Evolutionary conservation across 1,140 invertebrate genomes (phyloP).

Genomic region (Diprion similis): DNA sequence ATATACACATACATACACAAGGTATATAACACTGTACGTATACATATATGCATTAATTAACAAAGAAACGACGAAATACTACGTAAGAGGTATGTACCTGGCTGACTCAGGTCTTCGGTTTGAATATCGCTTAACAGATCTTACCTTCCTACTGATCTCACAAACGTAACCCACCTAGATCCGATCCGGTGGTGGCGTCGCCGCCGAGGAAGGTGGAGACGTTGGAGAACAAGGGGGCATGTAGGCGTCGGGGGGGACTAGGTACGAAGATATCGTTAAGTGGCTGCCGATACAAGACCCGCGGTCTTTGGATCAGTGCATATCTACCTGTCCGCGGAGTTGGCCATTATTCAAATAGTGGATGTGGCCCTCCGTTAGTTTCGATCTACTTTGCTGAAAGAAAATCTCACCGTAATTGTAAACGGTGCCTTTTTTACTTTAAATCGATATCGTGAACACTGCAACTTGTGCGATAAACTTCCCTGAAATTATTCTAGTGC

Average conservation of each 20-base stretch:
- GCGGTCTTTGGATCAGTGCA: slow-evolving; percentile 43
- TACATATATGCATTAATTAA: too few relatives aligned
- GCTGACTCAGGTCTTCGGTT: too few relatives aligned
- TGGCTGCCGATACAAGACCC: slow-evolving; percentile 47
- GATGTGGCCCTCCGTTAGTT: neutral
- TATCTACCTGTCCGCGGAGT: slow-evolving; percentile 39
- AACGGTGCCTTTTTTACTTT: neutral
- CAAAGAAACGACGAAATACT: too few relatives aligned
- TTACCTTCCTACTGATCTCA: neutral
- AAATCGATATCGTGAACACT: too few relatives aligned
- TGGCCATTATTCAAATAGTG: neutral
- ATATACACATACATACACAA: too few relatives aligned
- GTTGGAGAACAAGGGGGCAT: neutral
- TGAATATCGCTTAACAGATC: too few relatives aligned
- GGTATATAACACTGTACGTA: too few relatives aligned
- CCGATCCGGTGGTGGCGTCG: neutral
- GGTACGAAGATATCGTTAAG: slow-evolving; percentile 56
- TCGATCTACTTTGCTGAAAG: neutral
- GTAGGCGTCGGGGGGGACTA: slow-evolving; percentile 24
- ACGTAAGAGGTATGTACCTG: too few relatives aligned
- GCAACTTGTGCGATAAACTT: neutral
- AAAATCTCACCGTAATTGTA: neutral
- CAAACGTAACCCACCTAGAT: too few relatives aligned
- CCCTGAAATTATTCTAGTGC: neutral
- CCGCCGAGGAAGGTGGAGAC: neutral